A percentile compares a stretch with the other conserved stretches of the same genome.
Evolutionary conservation across 1,140 invertebrate genomes (phyloP).

Genomic region (Drosophila simulans): DNA sequence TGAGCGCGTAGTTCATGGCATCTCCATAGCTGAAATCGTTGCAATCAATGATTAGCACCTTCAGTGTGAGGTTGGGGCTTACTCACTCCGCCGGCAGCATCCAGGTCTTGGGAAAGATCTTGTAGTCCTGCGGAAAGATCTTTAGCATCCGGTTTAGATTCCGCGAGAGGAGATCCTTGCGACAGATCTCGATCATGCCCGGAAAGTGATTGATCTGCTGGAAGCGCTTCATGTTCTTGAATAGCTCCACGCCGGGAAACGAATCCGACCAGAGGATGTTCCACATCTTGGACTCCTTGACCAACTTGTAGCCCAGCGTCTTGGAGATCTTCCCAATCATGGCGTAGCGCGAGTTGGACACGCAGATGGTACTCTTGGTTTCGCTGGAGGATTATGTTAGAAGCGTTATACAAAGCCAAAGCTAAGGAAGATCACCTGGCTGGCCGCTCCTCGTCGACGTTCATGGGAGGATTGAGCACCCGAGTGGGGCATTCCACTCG

Average conservation of each 20-base stretch:
- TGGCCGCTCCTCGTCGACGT: conserved; percentile 1
- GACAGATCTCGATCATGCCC: conserved; percentile 96
- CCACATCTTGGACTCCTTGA: conserved; percentile 92
- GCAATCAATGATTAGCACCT: not conserved
- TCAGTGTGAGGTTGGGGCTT: too few species aligned
- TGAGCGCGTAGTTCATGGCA: conserved; percentile 75
- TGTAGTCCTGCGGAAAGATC: conserved; percentile 94
- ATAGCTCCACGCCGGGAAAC: conserved; percentile 91
- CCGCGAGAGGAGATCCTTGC: conserved; percentile 92
- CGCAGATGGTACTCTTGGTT: conserved; percentile 86
- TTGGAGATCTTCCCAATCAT: conserved; percentile 89
- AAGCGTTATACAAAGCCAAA: too few species aligned
- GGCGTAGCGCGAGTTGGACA: conserved; percentile 90
- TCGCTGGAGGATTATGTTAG: conserved; percentile 32
- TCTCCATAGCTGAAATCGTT: conserved; percentile 65
- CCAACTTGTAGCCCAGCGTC: conserved; percentile 91
- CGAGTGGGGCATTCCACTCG: conserved; percentile 56
- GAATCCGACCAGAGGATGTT: conserved; percentile 95
- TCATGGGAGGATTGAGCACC: not conserved
- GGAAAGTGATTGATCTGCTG: conserved; percentile 96
- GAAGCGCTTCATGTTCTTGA: conserved; percentile 95
- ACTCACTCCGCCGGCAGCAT: conserved; percentile 94
- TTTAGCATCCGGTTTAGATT: conserved; percentile 95
- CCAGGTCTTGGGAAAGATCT: conserved; percentile 97
- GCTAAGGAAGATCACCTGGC: conserved; percentile 31